phyloP scores from a whole-genome alignment of 2,113 vertebrate genomes.

The Benitochromis conjunctus region DNA sequence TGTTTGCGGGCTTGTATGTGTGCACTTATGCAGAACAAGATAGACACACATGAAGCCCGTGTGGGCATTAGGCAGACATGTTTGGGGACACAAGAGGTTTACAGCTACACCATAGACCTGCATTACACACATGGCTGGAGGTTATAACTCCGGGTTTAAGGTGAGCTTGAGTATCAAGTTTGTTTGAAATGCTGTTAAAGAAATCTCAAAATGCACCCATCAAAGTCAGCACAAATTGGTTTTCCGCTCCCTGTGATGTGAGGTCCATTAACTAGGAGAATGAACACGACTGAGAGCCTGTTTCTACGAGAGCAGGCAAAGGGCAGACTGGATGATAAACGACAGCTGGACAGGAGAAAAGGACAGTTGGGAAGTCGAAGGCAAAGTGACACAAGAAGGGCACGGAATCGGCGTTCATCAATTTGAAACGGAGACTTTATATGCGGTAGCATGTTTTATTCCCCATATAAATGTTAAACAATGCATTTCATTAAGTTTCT shows the following conservation, averaged over 20 bases:
- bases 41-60: background rate
- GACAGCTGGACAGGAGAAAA: slow-evolving; percentile 42
- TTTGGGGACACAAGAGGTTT: background rate
- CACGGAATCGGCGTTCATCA: slow-evolving; percentile 1
- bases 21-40: background rate
- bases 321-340: slow-evolving; percentile 64
- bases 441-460: background rate
- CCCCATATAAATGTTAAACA: slow-evolving; percentile 12
- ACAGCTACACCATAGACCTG: slow-evolving; percentile 13
- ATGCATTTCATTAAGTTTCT: background rate
- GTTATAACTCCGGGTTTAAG: slow-evolving; percentile 29
- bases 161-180: slow-evolving; percentile 61
- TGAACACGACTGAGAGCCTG: slow-evolving; percentile 52
- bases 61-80: background rate
- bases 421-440: slow-evolving; percentile 3
- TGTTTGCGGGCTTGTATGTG: background rate
- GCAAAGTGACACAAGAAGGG: slow-evolving; percentile 16
- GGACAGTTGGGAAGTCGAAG: slow-evolving; percentile 28
- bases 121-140: slow-evolving; percentile 44
- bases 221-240: slow-evolving; percentile 52
- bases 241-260: slow-evolving; percentile 44
- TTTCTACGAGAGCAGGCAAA: slow-evolving; percentile 58
- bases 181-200: slow-evolving; percentile 62
- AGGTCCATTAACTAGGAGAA: slow-evolving; percentile 61
- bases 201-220: slow-evolving; percentile 62